Evolutionary conservation across 23 tunicate genomes (phyloP).

Genomic region (Styela clava): DNA sequence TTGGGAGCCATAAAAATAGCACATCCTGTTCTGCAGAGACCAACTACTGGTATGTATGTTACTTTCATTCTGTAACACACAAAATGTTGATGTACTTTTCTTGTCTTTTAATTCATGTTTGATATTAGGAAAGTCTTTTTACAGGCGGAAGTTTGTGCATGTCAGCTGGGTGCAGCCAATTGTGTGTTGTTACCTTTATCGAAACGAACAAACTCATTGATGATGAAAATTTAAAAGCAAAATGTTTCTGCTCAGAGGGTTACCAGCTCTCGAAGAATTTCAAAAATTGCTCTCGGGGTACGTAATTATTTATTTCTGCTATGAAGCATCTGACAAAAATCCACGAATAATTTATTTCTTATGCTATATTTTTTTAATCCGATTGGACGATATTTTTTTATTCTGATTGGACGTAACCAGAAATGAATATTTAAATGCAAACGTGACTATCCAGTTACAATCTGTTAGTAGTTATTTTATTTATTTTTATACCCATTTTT

Average conservation of each 20-base stretch:
- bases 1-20: constrained; percentile 5
- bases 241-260: not conserved
- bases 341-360: too few species aligned
- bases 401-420: too few species aligned
- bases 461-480: too few species aligned
- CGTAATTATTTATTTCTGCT: not conserved
- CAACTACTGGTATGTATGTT: not conserved
- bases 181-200: not conserved
- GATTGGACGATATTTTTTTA: too few species aligned
- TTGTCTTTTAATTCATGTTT: too few species aligned
- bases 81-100: too few species aligned
- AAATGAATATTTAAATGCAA: too few species aligned
- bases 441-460: too few species aligned
- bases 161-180: not conserved
- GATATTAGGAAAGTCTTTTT: not conserved
- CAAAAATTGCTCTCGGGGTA: not conserved
- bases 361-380: too few species aligned
- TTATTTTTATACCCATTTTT: too few species aligned
- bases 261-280: not conserved
- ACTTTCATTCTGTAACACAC: not conserved
- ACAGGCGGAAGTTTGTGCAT: not conserved
- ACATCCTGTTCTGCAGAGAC: constrained; percentile 27
- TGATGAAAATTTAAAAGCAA: not conserved
- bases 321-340: not conserved
- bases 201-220: not conserved